Conservation (phyloP, 2,113 vertebrate genomes). For the Rattus rattus region DNA sequence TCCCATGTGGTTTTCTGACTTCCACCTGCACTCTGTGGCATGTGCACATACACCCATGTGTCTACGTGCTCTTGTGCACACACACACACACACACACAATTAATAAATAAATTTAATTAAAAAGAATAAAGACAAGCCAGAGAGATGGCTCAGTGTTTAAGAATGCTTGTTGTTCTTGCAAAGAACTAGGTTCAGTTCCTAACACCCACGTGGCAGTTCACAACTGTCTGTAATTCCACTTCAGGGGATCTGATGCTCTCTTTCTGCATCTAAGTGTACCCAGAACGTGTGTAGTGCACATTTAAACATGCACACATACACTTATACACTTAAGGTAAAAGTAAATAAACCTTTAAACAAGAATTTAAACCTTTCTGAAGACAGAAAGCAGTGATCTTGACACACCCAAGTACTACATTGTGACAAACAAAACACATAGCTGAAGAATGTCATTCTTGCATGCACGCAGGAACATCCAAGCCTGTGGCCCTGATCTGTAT, state of each 20-base stretch:
- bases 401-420: neutral
- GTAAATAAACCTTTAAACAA: neutral
- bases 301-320: too few species aligned
- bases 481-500: neutral
- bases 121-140: neutral
- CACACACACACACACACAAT: neutral
- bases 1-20: neutral
- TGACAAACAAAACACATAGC: neutral
- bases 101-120: neutral
- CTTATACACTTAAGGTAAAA: neutral
- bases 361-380: constrained; percentile 25
- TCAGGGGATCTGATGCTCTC: neutral
- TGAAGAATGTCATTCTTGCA: neutral
- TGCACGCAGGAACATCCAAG: neutral
- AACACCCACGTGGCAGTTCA: too few species aligned
- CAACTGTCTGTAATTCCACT: neutral
- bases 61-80: neutral
- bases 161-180: neutral
- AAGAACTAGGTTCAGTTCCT: neutral
- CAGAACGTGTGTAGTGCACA: neutral
- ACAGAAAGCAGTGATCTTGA: neutral
- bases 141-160: neutral
- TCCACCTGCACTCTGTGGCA: neutral
- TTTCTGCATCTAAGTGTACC: neutral
- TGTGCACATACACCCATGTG: too few species aligned